Conservation (phyloP, 2,113 vertebrate species). For the Cisticola juncidis region DNA sequence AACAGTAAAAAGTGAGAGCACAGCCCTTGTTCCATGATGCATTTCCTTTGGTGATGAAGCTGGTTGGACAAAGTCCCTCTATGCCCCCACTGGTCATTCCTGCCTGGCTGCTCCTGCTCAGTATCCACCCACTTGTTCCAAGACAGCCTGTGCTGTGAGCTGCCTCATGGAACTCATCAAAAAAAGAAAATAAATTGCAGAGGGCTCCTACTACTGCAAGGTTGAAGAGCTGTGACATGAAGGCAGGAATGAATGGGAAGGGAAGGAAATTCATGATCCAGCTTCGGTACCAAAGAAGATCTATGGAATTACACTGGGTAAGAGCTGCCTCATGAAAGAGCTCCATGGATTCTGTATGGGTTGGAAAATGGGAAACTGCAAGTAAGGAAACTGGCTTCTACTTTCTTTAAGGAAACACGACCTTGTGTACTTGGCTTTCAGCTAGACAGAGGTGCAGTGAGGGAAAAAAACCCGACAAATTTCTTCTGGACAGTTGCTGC, state of each 20-base stretch:
- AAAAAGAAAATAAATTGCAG: neutral
- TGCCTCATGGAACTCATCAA: neutral
- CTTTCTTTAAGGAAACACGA: neutral
- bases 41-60: neutral
- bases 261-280: neutral
- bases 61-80: neutral
- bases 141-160: neutral
- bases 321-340: neutral
- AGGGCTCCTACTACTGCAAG: neutral
- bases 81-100: neutral
- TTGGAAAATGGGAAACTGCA: neutral
- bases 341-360: neutral
- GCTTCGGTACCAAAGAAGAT: neutral
- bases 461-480: neutral
- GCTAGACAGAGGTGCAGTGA: neutral
- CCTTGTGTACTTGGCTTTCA: neutral
- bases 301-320: neutral
- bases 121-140: neutral
- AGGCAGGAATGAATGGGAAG: neutral
- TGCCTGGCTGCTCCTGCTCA: neutral
- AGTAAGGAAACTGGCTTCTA: neutral
- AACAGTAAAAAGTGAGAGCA: neutral
- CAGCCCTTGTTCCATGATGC: neutral
- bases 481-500: neutral
- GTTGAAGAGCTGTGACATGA: neutral